These are phyloP conservation scores for Bos indicus DNA, from an alignment of 2,113 vertebrate genomes.

Conservation along the genomic window DNA sequence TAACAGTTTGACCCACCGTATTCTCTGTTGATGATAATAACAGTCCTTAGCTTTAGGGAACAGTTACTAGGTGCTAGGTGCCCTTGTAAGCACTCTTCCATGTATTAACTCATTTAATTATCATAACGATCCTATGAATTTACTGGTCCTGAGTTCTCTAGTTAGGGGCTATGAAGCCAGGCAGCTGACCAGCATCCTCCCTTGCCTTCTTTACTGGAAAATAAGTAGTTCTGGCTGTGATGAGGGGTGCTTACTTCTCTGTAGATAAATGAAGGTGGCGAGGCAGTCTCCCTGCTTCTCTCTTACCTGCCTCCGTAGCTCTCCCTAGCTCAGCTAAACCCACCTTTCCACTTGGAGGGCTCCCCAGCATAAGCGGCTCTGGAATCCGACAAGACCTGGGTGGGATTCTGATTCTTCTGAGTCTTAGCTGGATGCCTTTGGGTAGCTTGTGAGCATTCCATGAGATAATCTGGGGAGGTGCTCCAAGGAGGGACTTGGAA, in stretches of 20 bases:
- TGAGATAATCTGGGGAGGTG: neutral
- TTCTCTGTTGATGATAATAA: neutral
- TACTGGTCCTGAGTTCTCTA: neutral
- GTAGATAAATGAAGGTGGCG: neutral
- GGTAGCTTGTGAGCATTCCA: neutral
- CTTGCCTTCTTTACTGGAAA: neutral
- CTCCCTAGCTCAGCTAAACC: neutral
- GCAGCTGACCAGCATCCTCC: neutral
- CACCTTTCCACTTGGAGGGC: neutral
- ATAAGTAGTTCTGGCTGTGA: neutral
- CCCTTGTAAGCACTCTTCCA: neutral
- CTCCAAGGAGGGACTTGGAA: neutral
- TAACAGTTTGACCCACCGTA: neutral
- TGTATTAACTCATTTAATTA: neutral
- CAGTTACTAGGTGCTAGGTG: neutral
- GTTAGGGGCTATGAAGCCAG: neutral
- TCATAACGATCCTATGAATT: neutral
- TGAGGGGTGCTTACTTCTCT: neutral
- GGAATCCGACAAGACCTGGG: neutral
- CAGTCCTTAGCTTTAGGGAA: neutral
- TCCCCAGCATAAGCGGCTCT: neutral
- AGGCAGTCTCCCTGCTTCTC: neutral
- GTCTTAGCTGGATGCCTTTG: neutral
- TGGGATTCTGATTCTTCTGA: neutral
- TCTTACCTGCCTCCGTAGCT: neutral